Evolutionary conservation across 2,797 vertebrate genomes (phyloP).

Genomic region (Catharus ustulatus): DNA sequence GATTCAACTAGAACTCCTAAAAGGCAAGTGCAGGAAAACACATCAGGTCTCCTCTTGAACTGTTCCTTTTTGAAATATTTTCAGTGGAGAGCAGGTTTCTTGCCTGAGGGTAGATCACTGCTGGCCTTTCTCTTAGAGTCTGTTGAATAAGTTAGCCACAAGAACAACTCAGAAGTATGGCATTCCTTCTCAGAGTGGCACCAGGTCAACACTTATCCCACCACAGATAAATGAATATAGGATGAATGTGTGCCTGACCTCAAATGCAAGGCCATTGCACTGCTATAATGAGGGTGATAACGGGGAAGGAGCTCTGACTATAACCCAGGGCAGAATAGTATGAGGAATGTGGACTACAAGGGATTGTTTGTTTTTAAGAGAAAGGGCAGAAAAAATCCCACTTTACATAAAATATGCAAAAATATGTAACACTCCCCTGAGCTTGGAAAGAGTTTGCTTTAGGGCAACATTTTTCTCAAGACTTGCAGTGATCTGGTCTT

Average conservation of each 20-base stretch:
- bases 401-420: constrained; percentile 25
- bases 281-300: background rate
- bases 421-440: background rate
- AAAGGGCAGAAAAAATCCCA: background rate
- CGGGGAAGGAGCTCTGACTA: background rate
- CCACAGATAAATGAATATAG: background rate
- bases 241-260: background rate
- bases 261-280: background rate
- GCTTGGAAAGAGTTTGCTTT: background rate
- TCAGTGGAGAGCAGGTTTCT: background rate
- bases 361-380: background rate
- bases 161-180: background rate
- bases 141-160: background rate
- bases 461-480: constrained; percentile 18
- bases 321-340: background rate
- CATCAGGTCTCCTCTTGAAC: background rate
- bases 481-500: background rate
- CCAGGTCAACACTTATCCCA: background rate
- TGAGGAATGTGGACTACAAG: background rate
- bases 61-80: background rate
- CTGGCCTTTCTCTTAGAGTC: background rate
- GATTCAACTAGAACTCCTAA: background rate
- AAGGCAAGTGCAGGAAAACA: background rate
- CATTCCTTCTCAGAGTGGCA: background rate
- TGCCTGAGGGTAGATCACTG: background rate